phyloP scores from a whole-genome alignment of 2,113 vertebrate species.

The Zosterops borbonicus region DNA sequence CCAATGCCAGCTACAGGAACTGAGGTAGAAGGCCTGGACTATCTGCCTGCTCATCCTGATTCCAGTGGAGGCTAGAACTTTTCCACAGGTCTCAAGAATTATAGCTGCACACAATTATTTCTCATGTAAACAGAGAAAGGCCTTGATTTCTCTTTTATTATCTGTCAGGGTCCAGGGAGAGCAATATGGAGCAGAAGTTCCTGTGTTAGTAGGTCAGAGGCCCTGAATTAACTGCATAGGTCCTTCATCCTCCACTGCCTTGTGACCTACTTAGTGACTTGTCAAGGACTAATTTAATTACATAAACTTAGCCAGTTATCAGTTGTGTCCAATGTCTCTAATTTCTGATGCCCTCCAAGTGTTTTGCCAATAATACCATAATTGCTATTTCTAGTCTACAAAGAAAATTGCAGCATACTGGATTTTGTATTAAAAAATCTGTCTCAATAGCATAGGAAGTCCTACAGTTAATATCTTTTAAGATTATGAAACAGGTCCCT shows the following conservation, averaged over 20 bases:
- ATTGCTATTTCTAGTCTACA: neutral
- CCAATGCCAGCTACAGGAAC: neutral
- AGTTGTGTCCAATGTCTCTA: neutral
- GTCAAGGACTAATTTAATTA: constrained; percentile 19
- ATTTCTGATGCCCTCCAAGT: neutral
- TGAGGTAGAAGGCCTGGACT: neutral
- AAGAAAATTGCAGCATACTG: neutral
- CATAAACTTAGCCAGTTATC: neutral
- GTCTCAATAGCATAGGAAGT: neutral
- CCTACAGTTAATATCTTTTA: constrained; percentile 4
- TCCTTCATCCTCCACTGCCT: neutral
- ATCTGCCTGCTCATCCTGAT: neutral
- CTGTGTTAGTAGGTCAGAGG: neutral
- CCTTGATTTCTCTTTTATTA: neutral
- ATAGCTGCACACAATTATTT: neutral
- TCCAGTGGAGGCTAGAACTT: neutral
- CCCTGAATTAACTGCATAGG: neutral
- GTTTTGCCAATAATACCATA: neutral
- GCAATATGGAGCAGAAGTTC: neutral
- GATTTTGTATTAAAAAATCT: neutral
- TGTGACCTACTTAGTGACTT: neutral
- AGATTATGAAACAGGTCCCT: neutral
- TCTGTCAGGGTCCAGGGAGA: neutral
- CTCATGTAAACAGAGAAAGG: neutral
- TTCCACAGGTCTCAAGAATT: neutral